Evolutionary conservation across 2,797 vertebrate genomes (phyloP).

Genomic region (Loriculus beryllinus): DNA sequence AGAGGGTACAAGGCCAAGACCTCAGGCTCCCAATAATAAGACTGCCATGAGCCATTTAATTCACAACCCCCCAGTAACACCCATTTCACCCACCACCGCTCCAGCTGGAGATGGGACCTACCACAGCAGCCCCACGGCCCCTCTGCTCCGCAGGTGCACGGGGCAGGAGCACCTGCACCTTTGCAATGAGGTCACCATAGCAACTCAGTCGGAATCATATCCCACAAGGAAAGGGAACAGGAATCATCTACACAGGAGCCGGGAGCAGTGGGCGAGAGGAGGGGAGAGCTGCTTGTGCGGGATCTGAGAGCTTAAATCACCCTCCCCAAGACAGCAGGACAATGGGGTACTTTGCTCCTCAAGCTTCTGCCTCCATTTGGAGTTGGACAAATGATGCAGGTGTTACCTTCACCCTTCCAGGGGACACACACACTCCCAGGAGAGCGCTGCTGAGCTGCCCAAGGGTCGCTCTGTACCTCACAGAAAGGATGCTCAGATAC

Average conservation of each 20-base stretch:
- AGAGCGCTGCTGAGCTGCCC: neutral
- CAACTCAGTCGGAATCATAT: neutral
- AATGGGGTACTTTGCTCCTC: neutral
- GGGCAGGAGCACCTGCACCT: neutral
- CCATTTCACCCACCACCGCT: neutral
- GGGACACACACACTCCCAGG: rapidly evolving
- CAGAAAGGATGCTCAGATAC: neutral
- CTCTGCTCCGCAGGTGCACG: rapidly evolving
- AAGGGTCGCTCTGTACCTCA: neutral
- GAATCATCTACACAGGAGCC: neutral
- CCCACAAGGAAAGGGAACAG: neutral
- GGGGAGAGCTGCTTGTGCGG: neutral
- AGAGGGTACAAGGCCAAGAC: neutral
- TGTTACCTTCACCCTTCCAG: neutral
- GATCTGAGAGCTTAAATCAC: rapidly evolving
- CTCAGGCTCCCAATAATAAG: rapidly evolving
- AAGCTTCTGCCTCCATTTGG: neutral
- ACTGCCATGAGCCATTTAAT: neutral
- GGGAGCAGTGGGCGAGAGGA: neutral
- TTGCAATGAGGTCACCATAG: neutral
- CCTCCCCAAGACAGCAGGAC: neutral
- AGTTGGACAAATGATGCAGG: neutral
- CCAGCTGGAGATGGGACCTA: neutral
- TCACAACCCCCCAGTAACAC: neutral
- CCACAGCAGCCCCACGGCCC: neutral